These are phyloP conservation scores for Linnaemya tessellans DNA, from an alignment of 2,888 invertebrate species.

Conservation along the genomic window DNA sequence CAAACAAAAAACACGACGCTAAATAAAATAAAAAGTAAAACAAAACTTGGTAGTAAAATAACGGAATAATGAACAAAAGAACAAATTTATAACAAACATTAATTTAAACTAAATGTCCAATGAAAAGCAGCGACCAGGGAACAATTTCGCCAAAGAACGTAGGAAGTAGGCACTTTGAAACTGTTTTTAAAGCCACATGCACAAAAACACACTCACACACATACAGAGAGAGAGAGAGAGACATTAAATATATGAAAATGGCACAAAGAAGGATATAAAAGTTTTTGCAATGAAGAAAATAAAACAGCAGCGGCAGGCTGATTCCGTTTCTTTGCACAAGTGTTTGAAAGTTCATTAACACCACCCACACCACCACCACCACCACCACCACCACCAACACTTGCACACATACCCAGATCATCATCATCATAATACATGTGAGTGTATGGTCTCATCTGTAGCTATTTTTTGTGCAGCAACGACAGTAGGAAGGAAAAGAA, in stretches of 20 bases:
- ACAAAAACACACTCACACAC: not conserved
- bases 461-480: not conserved
- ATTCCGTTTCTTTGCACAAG: conserved; percentile 12
- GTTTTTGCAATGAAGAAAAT: conserved; percentile 9
- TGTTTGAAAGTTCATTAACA: conserved; percentile 64
- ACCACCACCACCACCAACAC: conserved; percentile 34
- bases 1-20: not conserved
- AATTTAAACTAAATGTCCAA: conserved; percentile 60
- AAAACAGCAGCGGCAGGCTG: not conserved
- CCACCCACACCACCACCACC: conserved; percentile 44
- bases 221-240: not conserved
- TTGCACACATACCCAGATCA: not conserved
- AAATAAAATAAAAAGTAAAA: not conserved
- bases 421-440: conserved; percentile 7
- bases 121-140: conserved; percentile 20
- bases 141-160: not conserved
- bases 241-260: not conserved
- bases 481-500: conserved; percentile 28
- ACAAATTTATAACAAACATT: conserved; percentile 61
- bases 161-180: conserved; percentile 32
- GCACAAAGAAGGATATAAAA: not conserved
- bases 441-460: not conserved
- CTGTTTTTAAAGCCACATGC: conserved; percentile 26
- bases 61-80: conserved; percentile 52
- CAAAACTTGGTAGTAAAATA: conserved; percentile 8